A percentile compares a stretch with the other conserved stretches of the same genome.
Conservation (phyloP, 2,113 vertebrate genomes). For the Nicator chloris region DNA sequence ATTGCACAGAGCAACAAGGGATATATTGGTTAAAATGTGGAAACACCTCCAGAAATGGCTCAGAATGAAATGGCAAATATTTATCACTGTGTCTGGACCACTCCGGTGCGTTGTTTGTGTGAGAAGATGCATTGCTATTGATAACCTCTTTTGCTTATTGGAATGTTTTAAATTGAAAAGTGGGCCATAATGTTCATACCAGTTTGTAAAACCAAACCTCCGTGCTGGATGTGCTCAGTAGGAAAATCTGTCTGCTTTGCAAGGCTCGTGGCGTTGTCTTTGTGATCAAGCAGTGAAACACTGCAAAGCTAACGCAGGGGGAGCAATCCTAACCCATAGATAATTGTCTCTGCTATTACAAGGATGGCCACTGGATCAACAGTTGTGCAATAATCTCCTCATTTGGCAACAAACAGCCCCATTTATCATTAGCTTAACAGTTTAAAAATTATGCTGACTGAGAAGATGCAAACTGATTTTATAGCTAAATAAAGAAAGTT, state of each 20-base stretch:
- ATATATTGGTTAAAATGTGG: not conserved
- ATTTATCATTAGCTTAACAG: slow-evolving; percentile 21
- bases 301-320: not conserved
- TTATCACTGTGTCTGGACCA: not conserved
- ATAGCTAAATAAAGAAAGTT: not conserved
- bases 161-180: not conserved
- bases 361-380: not conserved
- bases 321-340: not conserved
- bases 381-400: not conserved
- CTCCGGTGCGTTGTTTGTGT: not conserved
- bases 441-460: slow-evolving; percentile 15
- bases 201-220: not conserved
- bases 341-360: not conserved
- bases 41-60: not conserved
- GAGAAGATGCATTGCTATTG: not conserved
- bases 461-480: not conserved
- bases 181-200: not conserved
- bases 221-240: accelerated
- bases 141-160: not conserved
- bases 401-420: not conserved
- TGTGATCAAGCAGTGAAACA: not conserved
- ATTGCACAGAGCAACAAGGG: not conserved
- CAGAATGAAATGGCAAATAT: not conserved
- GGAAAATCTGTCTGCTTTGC: not conserved
- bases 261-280: not conserved